These are phyloP conservation scores for Antigone vipio DNA, from an alignment of 2,113 vertebrate genomes.

Conservation along the genomic window DNA sequence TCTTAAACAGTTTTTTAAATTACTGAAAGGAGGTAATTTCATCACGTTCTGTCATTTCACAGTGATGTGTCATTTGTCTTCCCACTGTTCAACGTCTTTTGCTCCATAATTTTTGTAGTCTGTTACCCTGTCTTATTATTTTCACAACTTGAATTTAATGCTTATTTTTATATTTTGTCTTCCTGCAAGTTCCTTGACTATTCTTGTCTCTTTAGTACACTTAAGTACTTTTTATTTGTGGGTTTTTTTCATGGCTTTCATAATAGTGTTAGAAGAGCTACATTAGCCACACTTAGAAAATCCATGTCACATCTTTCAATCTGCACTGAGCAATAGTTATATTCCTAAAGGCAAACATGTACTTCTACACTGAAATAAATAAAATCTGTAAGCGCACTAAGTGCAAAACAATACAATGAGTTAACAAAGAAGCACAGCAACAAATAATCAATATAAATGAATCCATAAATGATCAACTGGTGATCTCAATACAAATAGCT, in stretches of 20 bases:
- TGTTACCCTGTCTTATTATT: not conserved
- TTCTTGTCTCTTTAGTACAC: not conserved
- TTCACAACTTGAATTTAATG: not conserved
- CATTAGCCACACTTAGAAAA: not conserved
- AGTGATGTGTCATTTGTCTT: not conserved
- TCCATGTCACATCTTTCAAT: not conserved
- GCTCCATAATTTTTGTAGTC: not conserved
- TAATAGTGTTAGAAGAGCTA: not conserved
- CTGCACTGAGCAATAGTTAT: not conserved
- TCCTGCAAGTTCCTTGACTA: slow-evolving; percentile 6
- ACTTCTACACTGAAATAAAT: not conserved
- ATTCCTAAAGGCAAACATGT: not conserved
- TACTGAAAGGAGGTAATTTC: not conserved
- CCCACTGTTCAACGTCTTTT: not conserved
- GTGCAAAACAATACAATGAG: not conserved
- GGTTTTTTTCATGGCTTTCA: not conserved
- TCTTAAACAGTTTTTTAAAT: not conserved
- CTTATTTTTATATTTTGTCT: not conserved
- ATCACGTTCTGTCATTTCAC: not conserved
- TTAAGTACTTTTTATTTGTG: not conserved
- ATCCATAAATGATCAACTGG: not conserved
- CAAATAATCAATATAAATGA: slow-evolving; percentile 2
- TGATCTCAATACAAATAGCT: not conserved
- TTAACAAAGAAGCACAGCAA: not conserved
- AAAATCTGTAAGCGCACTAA: not conserved